phyloP scores from a whole-genome alignment of 2,113 vertebrate genomes.

The Eolophus roseicapilla region DNA sequence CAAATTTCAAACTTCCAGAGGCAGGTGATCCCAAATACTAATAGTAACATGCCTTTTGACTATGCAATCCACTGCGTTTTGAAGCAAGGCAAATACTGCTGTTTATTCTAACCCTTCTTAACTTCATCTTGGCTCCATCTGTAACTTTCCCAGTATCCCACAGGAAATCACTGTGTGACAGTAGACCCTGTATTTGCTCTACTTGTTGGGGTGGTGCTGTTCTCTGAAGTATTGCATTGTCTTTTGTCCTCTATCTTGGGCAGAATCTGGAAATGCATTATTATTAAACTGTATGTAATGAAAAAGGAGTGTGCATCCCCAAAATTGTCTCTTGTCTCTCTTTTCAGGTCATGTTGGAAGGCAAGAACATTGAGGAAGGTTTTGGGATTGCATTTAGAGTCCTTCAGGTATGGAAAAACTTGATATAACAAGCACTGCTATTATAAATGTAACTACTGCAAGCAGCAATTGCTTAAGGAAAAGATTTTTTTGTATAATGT shows the following conservation, averaged over 20 bases:
- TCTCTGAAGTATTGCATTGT: background rate
- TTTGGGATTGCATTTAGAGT: slow-evolving; percentile 97
- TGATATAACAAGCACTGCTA: background rate
- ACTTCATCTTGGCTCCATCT: background rate
- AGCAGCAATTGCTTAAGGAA: background rate
- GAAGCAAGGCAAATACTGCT: background rate
- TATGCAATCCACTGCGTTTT: background rate
- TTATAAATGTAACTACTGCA: background rate
- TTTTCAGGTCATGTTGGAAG: slow-evolving; percentile 93
- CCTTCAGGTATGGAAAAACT: slow-evolving; percentile 84
- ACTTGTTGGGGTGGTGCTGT: background rate
- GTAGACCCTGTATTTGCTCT: background rate
- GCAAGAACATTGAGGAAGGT: slow-evolving; percentile 96
- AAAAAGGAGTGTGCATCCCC: background rate
- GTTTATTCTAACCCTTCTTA: background rate
- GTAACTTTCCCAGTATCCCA: background rate
- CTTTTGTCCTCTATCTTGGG: background rate
- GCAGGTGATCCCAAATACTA: background rate
- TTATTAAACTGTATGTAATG: background rate
- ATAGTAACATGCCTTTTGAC: background rate
- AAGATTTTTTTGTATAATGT: background rate
- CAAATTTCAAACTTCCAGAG: background rate
- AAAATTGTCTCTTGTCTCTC: background rate
- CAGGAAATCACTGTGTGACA: background rate
- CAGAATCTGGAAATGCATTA: background rate